Evolutionary conservation across 2,888 invertebrate species (phyloP).

Genomic region (Pristionchus maxplancki): DNA sequence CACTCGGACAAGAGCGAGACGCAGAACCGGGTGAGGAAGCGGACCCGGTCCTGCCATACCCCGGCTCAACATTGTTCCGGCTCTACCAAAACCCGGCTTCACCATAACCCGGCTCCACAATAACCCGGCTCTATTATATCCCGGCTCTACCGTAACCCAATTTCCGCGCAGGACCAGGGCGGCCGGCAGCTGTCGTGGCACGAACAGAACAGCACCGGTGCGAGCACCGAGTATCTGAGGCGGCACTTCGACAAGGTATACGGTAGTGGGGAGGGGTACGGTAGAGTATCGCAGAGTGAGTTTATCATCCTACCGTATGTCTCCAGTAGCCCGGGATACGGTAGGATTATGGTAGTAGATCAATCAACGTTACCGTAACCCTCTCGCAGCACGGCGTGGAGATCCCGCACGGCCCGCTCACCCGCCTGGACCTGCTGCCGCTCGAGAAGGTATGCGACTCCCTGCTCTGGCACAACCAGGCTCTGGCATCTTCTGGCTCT

Average conservation of each 20-base stretch:
- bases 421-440: neutral
- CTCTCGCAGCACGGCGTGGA: neutral
- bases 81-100: neutral
- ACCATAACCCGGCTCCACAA: neutral
- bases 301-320: neutral
- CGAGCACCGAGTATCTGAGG: neutral
- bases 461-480: too few relatives aligned
- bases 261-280: neutral
- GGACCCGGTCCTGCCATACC: too few relatives aligned
- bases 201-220: neutral
- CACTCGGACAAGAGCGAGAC: neutral
- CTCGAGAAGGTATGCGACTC: neutral
- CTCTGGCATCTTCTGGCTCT: too few relatives aligned
- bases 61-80: neutral
- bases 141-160: neutral
- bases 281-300: neutral
- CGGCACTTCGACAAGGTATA: neutral
- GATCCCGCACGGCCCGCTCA: neutral
- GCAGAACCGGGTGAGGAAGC: neutral
- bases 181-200: conserved; percentile 5
- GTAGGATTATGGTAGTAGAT: neutral
- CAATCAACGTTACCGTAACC: neutral
- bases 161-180: neutral
- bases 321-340: neutral
- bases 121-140: neutral